Percentiles rank a stretch among this genome's conserved stretches.
phyloP scores from a whole-genome alignment of 1,140 invertebrate species.

The Dreissena polymorpha region DNA sequence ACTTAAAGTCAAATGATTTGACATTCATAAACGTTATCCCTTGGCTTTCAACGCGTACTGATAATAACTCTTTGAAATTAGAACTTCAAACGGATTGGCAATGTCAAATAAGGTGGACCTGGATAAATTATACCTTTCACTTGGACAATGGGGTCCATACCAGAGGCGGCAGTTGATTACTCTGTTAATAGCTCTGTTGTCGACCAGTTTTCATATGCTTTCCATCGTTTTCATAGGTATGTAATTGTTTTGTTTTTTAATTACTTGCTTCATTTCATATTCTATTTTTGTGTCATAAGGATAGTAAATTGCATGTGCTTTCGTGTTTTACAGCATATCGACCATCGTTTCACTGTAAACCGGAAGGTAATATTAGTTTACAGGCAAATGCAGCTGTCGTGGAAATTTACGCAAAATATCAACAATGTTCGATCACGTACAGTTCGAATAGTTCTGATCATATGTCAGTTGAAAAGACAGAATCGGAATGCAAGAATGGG shows the following conservation, averaged over 20 bases:
- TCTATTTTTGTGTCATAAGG: background rate
- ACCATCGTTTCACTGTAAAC: conserved; percentile 26
- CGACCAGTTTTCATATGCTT: conserved; percentile 46
- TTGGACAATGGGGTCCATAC: conserved; percentile 40
- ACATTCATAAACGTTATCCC: too few species aligned
- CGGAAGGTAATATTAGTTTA: background rate
- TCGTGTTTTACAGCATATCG: conserved; percentile 30
- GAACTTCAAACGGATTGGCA: background rate
- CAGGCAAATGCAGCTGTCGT: background rate
- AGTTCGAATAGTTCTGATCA: background rate
- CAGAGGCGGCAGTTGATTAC: conserved; percentile 34
- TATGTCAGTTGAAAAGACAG: conserved; percentile 5
- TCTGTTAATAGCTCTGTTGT: conserved; percentile 31
- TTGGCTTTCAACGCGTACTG: too few species aligned
- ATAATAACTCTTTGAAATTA: too few species aligned
- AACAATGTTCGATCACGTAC: conserved; percentile 17
- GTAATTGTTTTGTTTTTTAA: background rate
- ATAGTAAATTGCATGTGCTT: background rate
- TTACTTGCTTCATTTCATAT: background rate
- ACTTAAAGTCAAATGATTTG: too few species aligned
- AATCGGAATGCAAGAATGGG: conserved; percentile 17
- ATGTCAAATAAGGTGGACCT: conserved; percentile 32
- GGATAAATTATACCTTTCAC: conserved; percentile 24
- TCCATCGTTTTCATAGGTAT: conserved; percentile 51
- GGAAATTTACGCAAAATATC: conserved; percentile 4